Conservation (phyloP, 2,113 vertebrate species). For the Saimiri boliviensis region DNA sequence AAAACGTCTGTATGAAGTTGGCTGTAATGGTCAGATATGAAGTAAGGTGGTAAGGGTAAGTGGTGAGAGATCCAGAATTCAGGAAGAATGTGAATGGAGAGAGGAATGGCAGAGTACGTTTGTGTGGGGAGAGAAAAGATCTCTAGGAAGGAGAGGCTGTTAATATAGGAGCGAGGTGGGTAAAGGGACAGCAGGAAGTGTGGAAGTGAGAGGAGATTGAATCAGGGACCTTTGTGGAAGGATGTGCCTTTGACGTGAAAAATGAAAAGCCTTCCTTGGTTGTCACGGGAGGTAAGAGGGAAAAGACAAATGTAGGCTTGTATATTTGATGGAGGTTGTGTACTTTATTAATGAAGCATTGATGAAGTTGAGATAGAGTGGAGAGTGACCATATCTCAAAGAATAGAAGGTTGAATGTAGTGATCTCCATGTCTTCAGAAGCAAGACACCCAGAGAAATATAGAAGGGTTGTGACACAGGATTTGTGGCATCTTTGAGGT, state of each 20-base stretch:
- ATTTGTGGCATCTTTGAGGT: neutral
- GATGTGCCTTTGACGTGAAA: neutral
- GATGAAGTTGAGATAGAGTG: neutral
- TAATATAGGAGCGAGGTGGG: too few species aligned
- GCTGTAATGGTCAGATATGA: neutral
- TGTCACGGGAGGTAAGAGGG: neutral
- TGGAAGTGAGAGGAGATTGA: neutral
- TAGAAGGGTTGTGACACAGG: too few species aligned
- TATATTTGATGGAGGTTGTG: neutral
- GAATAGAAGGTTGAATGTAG: neutral
- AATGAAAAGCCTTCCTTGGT: neutral
- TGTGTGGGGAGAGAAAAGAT: neutral
- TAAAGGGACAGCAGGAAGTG: neutral
- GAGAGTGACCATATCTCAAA: neutral
- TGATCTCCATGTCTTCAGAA: neutral
- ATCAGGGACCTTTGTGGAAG: neutral
- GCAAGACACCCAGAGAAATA: neutral
- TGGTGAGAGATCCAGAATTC: neutral
- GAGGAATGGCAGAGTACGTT: accelerated
- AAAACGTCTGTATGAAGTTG: neutral
- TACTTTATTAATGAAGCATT: neutral
- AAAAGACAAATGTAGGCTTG: neutral
- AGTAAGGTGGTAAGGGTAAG: neutral
- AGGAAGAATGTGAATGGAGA: neutral
- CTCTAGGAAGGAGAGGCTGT: neutral